Base-by-base conservation (phyloP, 2,888 invertebrate species). In the Sminthurides aquaticus region DNA sequence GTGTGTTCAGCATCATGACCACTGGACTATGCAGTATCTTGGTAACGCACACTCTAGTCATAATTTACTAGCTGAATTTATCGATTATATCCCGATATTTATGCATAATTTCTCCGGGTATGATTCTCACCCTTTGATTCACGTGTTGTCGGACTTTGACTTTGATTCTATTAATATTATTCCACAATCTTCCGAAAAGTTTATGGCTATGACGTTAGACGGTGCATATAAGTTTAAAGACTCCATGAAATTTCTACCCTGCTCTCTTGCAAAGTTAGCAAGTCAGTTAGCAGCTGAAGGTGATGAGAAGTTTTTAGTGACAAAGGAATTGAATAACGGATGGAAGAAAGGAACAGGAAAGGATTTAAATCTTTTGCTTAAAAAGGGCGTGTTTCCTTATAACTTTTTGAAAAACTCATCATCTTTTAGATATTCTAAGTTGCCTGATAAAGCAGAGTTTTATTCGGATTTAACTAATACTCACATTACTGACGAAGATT, bases 381-480 rank as follows among this genome's bases (percentile, higher is more conserved):
- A n/a, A 57, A 57, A 57, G n/a, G 57, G 57, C n/a, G 26, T 57
- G 2, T 57, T 57, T n/a, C 57, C 57, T 3, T 57, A 57, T n/a
- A 22, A 18, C 3, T 57, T 15, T 18, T n/a, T 57, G 11, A 15
- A 5, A 3, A 2, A 25, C 3, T 8, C 28, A 3, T 25, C 57
- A 11, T 2, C 18, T 11, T 24, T 57, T 2, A 2, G 20, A 2
- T 26, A 26, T 15, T 27, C 57, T 2, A 27, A 8, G 3, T n/a
- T 57, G 1, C 57, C 57, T 2, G 3, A 2, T 5, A 26, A 28
- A 27, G 18, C 8, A 28, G 26, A 3, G 3, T 57, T 57, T 27
- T 18, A 26, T 20, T 57, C 57, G 2, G 57, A 57, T 28, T n/a
- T 57, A 1, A 57, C 3, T 27, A 27, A 27, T 27, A 5, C 2